Conservation (phyloP, 2,113 vertebrate species). For the Trogon melanurus region DNA sequence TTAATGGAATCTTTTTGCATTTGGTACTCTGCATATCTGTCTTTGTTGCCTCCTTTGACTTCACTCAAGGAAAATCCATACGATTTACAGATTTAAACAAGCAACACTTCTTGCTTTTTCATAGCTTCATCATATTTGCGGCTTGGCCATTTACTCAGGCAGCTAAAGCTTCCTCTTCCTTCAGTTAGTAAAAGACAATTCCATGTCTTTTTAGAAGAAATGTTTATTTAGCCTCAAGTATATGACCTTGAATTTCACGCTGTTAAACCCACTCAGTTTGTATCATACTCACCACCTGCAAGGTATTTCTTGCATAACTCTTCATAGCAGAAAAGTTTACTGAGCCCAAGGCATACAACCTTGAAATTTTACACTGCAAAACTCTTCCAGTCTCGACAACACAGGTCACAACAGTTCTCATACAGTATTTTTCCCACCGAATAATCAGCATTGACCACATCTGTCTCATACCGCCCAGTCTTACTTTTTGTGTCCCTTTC, state of each 20-base stretch:
- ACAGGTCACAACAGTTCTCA: not conserved
- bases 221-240: not conserved
- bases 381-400: not conserved
- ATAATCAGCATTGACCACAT: not conserved
- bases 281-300: not conserved
- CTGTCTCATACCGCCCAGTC: not conserved
- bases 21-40: not conserved
- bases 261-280: not conserved
- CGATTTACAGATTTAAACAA: not conserved
- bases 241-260: not conserved
- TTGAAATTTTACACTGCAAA: not conserved
- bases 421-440: fast-evolving
- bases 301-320: not conserved
- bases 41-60: not conserved
- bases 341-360: not conserved
- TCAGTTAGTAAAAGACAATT: not conserved
- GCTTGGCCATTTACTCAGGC: not conserved
- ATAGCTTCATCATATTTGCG: not conserved
- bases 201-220: not conserved
- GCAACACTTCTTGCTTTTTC: not conserved
- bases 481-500: not conserved
- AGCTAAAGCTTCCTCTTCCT: not conserved
- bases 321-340: not conserved
- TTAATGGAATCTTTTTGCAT: not conserved
- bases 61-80: not conserved